Percentiles rank a stretch among this genome's conserved stretches.
phyloP scores from a whole-genome alignment of 2,113 vertebrate species.

The Leptosomus discolor region DNA sequence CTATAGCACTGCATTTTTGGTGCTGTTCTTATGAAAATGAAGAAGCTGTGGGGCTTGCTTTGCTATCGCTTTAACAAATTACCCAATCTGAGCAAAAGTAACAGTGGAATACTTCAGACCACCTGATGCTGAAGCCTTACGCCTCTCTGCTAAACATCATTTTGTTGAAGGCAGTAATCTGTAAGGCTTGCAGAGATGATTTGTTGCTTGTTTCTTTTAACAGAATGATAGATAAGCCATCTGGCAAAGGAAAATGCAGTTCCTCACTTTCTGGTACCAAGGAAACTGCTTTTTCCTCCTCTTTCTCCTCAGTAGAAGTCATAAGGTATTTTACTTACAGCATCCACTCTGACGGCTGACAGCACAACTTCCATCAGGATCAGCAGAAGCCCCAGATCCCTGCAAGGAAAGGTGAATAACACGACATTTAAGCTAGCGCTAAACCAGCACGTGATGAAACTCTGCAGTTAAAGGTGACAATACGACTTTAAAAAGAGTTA shows the following conservation, averaged over 20 bases:
- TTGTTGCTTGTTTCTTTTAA: constrained; percentile 16
- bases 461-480: not conserved
- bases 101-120: not conserved
- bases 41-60: not conserved
- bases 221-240: not conserved
- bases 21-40: not conserved
- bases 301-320: not conserved
- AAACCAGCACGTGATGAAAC: not conserved
- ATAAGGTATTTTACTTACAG: constrained; percentile 14
- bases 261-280: not conserved
- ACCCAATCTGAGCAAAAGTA: not conserved
- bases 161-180: not conserved
- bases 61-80: not conserved
- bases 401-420: not conserved
- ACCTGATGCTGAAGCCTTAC: not conserved
- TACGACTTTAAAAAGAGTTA: constrained; percentile 10
- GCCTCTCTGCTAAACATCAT: not conserved
- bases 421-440: not conserved
- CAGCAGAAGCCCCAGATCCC: constrained; percentile 20
- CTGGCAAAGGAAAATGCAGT: not conserved
- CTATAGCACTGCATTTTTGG: not conserved
- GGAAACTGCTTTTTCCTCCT: not conserved
- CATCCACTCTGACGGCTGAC: constrained; percentile 41
- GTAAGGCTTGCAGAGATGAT: not conserved
- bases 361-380: constrained; percentile 29